These are phyloP conservation scores for Drosophila subpulchrella DNA, from an alignment of 1,140 invertebrate genomes.

Conservation along the genomic window DNA sequence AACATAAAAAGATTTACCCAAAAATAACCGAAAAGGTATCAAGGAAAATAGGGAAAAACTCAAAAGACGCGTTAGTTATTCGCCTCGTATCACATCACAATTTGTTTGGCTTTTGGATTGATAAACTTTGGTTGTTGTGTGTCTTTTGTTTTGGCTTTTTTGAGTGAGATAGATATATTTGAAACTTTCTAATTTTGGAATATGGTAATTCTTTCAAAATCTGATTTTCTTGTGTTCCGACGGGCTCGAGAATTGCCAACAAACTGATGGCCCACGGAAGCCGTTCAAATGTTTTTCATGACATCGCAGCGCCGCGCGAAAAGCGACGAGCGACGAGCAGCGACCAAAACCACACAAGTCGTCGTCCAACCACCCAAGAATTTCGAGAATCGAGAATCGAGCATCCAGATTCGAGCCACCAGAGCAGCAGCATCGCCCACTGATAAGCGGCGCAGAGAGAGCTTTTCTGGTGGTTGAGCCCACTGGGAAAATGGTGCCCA, in stretches of 20 bases:
- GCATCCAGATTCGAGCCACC: constrained; percentile 7
- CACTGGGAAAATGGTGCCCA: not conserved
- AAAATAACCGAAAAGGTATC: constrained; percentile 27
- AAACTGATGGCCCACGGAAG: constrained; percentile 81
- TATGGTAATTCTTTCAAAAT: not conserved
- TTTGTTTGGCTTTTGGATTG: constrained; percentile 16
- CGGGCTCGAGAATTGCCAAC: constrained; percentile 79
- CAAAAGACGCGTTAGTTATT: constrained; percentile 57
- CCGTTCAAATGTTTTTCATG: constrained; percentile 78
- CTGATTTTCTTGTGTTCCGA: constrained; percentile 41
- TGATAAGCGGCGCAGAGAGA: constrained; percentile 55
- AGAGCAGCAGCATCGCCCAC: constrained; percentile 44
- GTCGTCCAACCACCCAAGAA: constrained; percentile 46
- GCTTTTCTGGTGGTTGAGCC: constrained; percentile 11
- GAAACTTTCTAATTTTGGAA: constrained; percentile 1
- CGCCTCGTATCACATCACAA: constrained; percentile 75
- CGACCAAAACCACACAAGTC: constrained; percentile 41
- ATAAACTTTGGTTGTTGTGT: constrained; percentile 24
- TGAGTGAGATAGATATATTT: not conserved
- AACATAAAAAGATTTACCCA: constrained; percentile 52
- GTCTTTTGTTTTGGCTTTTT: constrained; percentile 16
- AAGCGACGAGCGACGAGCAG: constrained; percentile 28
- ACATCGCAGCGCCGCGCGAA: constrained; percentile 44
- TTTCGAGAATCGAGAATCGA: constrained; percentile 10
- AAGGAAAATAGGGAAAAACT: constrained; percentile 43